Percentiles rank a stretch among this genome's conserved stretches.
Evolutionary conservation across 2,797 vertebrate species (phyloP).

Genomic region (Rallus crepitans): DNA sequence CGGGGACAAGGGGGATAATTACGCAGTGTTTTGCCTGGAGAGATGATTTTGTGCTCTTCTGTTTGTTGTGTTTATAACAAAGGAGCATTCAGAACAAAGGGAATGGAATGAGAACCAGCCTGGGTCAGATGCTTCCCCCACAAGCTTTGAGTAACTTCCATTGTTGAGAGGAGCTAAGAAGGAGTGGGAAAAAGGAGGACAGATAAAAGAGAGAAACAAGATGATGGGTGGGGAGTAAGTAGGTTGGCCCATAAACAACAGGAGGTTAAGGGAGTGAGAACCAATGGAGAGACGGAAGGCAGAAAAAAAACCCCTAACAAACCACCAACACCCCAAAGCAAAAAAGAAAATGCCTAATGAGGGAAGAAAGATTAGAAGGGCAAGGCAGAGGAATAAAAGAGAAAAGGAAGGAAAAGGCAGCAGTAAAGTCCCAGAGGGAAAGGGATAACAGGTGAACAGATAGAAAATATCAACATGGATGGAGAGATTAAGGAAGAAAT

Average conservation of each 20-base stretch:
- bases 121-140: conserved; percentile 42
- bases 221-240: conserved; percentile 6
- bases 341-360: background rate
- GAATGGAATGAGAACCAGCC: conserved; percentile 17
- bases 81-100: conserved; percentile 59
- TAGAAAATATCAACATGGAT: background rate
- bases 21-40: conserved; percentile 42
- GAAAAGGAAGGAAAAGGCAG: background rate
- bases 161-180: conserved; percentile 36
- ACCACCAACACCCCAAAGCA: background rate
- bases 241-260: background rate
- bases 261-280: conserved; percentile 4
- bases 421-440: background rate
- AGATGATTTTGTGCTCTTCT: conserved; percentile 48
- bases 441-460: background rate
- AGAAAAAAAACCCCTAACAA: background rate
- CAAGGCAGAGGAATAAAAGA: background rate
- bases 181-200: background rate
- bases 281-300: background rate
- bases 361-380: background rate
- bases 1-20: conserved; percentile 31
- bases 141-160: conserved; percentile 30
- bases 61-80: conserved; percentile 62
- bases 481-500: background rate
- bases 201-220: conserved; percentile 43